Base-by-base conservation (phyloP, 2,888 invertebrate species). In the Synergus gifuensis region DNA sequence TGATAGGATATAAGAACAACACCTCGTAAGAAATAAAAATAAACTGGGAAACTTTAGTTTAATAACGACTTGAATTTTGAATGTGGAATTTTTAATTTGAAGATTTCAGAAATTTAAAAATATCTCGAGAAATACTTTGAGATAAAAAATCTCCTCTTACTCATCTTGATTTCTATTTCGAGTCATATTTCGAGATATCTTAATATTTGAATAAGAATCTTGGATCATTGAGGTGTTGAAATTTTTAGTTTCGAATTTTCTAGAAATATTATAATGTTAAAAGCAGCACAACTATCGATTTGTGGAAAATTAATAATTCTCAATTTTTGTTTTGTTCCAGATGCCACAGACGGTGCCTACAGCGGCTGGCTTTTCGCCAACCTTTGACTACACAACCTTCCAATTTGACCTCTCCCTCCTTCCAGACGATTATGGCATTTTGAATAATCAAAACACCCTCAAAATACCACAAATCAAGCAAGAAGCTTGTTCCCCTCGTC, bases 301-400 rank as follows among this genome's bases (percentile, higher is more conserved):
- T 28, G 5, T 36, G 36, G 0, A 36, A 36, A 36, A 36, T 9
- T 2, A n/a, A 9, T 58, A 18, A 18, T 7, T 9, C 9, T 9
- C 8, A 18, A 58, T 18, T n/a, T 73, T 77, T 83, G 82, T 85
- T 85, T 87, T 85, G 84, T 94, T 93, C 14, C 95, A 96, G 96
- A 96, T 96, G 96, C 96, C 96, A 93, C 96, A 96, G 93, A 96
- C 95, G 89, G 96, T 96, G 88, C 96, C 96, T 80, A 94, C 95
- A 78, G 95, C 95, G 89, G 88, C 87, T 80, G 96, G 96, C 92
- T 95, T 95, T 91, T 96, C 95, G 92, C 95, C 96, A 87, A 95
- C 96, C 85, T 96, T 95, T 91, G 94, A 94, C 90, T 94, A 94
- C 92, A 93, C 93, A 85, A 95, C 95, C 76, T 95, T 95, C 87